These are phyloP conservation scores for Apodemus speciosus DNA, from an alignment of 2,113 vertebrate species.

Conservation along the genomic window DNA sequence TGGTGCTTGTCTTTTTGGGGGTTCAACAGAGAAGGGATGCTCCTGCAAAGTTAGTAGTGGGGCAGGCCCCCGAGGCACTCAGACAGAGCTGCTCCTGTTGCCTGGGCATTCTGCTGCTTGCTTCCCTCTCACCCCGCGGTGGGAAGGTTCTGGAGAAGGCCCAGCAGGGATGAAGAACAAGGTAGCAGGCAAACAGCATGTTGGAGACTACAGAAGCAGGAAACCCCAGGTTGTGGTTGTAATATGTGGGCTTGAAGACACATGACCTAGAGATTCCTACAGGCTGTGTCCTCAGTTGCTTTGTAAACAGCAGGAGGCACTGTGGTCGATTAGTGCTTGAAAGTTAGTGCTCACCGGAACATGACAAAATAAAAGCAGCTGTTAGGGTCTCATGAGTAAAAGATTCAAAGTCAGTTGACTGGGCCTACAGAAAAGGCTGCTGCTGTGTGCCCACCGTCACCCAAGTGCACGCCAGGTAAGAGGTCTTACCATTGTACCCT, in stretches of 20 bases:
- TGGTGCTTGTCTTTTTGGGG: background rate
- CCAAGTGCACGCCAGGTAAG: background rate
- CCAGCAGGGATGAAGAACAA: background rate
- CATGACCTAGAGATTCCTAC: background rate
- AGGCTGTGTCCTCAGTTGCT: background rate
- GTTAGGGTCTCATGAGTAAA: background rate
- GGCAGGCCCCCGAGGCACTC: background rate
- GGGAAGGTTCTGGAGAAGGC: background rate
- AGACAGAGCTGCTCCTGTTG: background rate
- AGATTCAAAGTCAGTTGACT: background rate
- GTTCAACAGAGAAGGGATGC: background rate
- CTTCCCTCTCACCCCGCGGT: background rate
- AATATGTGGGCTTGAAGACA: background rate
- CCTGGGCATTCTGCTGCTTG: background rate
- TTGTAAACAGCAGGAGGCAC: background rate
- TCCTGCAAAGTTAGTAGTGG: background rate
- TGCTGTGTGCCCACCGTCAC: background rate
- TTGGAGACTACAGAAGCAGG: background rate
- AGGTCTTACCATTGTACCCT: background rate
- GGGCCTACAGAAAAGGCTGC: background rate
- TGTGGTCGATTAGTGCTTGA: background rate
- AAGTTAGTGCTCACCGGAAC: background rate
- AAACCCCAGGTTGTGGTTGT: background rate
- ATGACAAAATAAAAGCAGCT: background rate
- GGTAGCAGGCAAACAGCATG: background rate